Evolutionary conservation across 2,888 invertebrate species (phyloP).

Genomic region (Ectropis crepuscularia): DNA sequence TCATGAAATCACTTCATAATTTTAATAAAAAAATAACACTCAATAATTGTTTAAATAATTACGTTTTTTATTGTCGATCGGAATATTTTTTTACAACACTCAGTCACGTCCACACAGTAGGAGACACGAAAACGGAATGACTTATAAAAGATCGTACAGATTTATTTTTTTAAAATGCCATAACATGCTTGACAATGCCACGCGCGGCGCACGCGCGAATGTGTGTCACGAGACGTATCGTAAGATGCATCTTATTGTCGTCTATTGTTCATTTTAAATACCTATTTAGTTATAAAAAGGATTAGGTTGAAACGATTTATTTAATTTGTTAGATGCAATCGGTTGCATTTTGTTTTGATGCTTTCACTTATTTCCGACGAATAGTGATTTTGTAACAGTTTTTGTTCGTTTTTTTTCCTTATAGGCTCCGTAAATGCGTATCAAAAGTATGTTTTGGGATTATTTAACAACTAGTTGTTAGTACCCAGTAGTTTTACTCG

Average conservation of each 20-base stretch:
- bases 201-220: slow-evolving; percentile 60
- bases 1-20: too few relatives aligned
- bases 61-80: not conserved
- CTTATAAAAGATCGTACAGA: slow-evolving; percentile 57
- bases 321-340: slow-evolving; percentile 32
- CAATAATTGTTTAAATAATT: not conserved
- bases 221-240: slow-evolving; percentile 73
- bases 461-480: too few relatives aligned
- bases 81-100: not conserved
- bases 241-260: slow-evolving; percentile 65
- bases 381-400: slow-evolving; percentile 13
- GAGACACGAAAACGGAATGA: slow-evolving; percentile 68
- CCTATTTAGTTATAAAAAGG: slow-evolving; percentile 31
- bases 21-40: not conserved
- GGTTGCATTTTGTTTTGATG: slow-evolving; percentile 24
- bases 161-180: slow-evolving; percentile 67
- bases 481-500: too few relatives aligned
- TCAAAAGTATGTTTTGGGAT: too few relatives aligned
- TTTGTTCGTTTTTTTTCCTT: slow-evolving; percentile 19
- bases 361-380: slow-evolving; percentile 26
- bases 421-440: not conserved
- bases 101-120: slow-evolving; percentile 58
- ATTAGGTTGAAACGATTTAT: slow-evolving; percentile 26
- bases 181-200: slow-evolving; percentile 59
- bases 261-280: slow-evolving; percentile 39